Evolutionary conservation across 2,888 invertebrate species (phyloP).

Genomic region (Stenodema calcarata): DNA sequence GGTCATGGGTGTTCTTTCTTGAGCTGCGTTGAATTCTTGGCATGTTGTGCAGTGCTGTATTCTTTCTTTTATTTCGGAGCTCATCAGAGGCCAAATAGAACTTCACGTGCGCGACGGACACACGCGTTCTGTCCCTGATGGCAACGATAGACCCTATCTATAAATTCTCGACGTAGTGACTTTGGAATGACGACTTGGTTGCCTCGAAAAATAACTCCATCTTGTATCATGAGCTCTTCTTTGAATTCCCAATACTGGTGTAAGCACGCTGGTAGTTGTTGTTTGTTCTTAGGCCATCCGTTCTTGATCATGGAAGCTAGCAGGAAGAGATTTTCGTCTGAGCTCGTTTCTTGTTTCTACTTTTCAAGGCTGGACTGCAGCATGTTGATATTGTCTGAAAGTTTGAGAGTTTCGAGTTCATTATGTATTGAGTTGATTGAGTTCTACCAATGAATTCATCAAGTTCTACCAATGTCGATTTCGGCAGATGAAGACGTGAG

Average conservation of each 20-base stretch:
- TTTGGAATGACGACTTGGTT: neutral
- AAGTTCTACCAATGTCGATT: neutral
- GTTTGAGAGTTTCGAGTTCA: neutral
- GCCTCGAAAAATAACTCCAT: conserved; percentile 19
- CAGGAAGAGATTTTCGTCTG: neutral
- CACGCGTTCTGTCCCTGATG: conserved; percentile 7
- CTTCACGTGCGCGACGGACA: conserved; percentile 2
- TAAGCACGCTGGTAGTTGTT: neutral
- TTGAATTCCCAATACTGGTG: neutral
- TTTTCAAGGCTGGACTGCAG: neutral
- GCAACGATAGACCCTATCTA: neutral
- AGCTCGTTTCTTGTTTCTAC: neutral
- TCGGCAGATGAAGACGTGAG: neutral
- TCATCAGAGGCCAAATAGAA: conserved; percentile 22
- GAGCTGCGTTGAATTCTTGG: conserved; percentile 1
- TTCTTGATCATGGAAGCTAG: neutral
- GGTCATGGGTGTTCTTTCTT: neutral
- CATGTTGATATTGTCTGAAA: neutral
- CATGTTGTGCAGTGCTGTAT: neutral
- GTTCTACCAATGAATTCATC: neutral
- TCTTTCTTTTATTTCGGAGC: neutral
- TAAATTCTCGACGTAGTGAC: neutral
- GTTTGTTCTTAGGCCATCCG: neutral
- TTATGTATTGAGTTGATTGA: neutral
- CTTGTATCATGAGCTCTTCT: neutral